Base-by-base conservation (phyloP, 92 coral and sea anemone species). In the Chrysogorgia sp. region DNA sequence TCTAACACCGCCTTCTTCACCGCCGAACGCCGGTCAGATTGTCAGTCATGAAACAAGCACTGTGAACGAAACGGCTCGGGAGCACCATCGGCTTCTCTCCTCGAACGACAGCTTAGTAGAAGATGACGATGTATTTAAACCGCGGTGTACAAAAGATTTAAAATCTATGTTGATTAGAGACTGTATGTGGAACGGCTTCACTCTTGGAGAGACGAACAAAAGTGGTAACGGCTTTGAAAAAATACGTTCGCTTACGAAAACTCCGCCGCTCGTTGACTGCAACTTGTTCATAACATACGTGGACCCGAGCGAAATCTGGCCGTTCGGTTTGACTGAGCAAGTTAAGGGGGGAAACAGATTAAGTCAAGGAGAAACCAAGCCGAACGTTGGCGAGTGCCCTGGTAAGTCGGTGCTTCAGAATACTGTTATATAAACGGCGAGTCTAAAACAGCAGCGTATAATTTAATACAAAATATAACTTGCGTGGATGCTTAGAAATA, bases 161-260 rank as follows among this genome's bases (percentile, higher is more conserved):
- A 92, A 89, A 61, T 93, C 90, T 80, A 96, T 96, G 81, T 87
- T 96, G 48, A 96, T 96, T 43, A 96, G 90, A 74, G 99, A 96
- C 80, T 96, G 99, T 76, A 96, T 96, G 99, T 96, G 99, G 99
- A 96, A 92, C 62, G 99, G 99, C n/a, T 89, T 86, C 33, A 91
- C 88, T 7, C 90, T 87, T 71, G 94, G 87, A 48, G 89, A 75
- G 25, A 34, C 63, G 13, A 82, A 83, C 77, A 58, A 40, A 37
- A 83, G 59, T 34, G 81, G 82, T 21, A 84, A 78, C 45, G 87
- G 82, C 80, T 76, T 88, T 40, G 99, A 96, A 40, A 84, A 86
- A 67, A 83, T 85, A 0, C 92, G 99, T 15, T 79, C 90, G 19
- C 88, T 96, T 15, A 85, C 90, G 43, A 93, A 92, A 74, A 96